A percentile compares a stretch with the other conserved stretches of the same genome.
phyloP scores from a whole-genome alignment of 2,113 vertebrate species.

The Parus major region DNA sequence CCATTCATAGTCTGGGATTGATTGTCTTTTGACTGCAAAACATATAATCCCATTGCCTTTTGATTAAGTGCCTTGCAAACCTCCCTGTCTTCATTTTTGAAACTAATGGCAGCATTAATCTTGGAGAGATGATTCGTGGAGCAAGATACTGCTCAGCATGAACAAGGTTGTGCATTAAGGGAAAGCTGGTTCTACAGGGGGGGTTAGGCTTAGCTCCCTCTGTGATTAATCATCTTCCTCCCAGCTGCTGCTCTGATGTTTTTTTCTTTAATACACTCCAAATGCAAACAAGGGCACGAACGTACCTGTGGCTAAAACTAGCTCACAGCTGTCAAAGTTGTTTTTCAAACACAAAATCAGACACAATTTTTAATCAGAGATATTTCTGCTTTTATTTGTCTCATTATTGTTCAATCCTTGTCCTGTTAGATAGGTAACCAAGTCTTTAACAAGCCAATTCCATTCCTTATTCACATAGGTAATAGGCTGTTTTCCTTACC shows the following conservation, averaged over 20 bases:
- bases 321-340: neutral
- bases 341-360: conserved; percentile 12
- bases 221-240: conserved; percentile 48
- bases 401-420: neutral
- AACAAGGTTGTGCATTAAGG: conserved; percentile 10
- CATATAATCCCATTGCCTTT: neutral
- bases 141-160: conserved; percentile 17
- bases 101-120: conserved; percentile 26
- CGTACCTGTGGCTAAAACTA: neutral
- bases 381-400: neutral
- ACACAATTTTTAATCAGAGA: neutral
- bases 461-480: neutral
- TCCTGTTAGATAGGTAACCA: neutral
- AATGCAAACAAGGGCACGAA: conserved; percentile 34
- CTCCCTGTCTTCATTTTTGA: neutral
- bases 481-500: neutral
- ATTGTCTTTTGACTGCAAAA: neutral
- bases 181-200: neutral
- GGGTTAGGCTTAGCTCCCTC: neutral
- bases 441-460: neutral
- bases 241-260: conserved; percentile 14
- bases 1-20: neutral
- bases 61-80: neutral
- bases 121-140: neutral
- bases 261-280: neutral